A percentile compares a stretch with the other conserved stretches of the same genome.
phyloP scores from a whole-genome alignment of 37 sponge, comb jelly and placozoan species.

The Bolinopsis microptera region DNA sequence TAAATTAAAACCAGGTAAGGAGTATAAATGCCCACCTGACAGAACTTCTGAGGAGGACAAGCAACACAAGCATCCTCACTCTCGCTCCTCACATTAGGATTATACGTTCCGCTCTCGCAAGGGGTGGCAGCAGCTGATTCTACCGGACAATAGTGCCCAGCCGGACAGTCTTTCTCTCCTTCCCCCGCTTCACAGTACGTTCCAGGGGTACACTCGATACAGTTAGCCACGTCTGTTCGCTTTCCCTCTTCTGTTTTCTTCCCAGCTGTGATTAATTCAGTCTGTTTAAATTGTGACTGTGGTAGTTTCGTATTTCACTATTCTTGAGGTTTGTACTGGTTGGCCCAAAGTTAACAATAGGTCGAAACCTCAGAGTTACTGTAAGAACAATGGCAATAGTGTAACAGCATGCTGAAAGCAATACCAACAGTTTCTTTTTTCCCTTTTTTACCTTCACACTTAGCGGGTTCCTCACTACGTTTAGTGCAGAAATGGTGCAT shows the following conservation, averaged over 20 bases:
- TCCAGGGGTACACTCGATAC: slow-evolving; percentile 25
- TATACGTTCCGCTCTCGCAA: slow-evolving; percentile 66
- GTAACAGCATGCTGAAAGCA: too few relatives aligned
- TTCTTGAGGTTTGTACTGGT: too few relatives aligned
- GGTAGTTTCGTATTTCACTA: too few relatives aligned
- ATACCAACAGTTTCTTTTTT: too few relatives aligned
- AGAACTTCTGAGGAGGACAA: neutral
- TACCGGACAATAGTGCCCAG: slow-evolving; percentile 62
- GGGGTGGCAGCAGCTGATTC: neutral
- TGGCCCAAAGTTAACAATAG: too few relatives aligned
- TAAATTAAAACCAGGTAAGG: too few relatives aligned
- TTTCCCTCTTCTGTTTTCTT: neutral
- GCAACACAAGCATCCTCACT: slow-evolving; percentile 27
- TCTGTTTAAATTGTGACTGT: too few relatives aligned
- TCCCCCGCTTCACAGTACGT: slow-evolving; percentile 29
- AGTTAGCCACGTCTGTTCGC: neutral
- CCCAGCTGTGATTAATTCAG: neutral
- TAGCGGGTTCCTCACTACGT: neutral
- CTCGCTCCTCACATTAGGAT: slow-evolving; percentile 1
- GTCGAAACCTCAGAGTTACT: too few relatives aligned
- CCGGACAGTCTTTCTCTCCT: slow-evolving; percentile 59
- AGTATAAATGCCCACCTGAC: too few relatives aligned
- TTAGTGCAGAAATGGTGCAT: slow-evolving; percentile 10
- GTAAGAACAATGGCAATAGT: too few relatives aligned
- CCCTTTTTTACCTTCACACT: slow-evolving; percentile 55